Base-by-base conservation (phyloP, 2,888 invertebrate genomes). In the Gonocerus acuteangulatus region DNA sequence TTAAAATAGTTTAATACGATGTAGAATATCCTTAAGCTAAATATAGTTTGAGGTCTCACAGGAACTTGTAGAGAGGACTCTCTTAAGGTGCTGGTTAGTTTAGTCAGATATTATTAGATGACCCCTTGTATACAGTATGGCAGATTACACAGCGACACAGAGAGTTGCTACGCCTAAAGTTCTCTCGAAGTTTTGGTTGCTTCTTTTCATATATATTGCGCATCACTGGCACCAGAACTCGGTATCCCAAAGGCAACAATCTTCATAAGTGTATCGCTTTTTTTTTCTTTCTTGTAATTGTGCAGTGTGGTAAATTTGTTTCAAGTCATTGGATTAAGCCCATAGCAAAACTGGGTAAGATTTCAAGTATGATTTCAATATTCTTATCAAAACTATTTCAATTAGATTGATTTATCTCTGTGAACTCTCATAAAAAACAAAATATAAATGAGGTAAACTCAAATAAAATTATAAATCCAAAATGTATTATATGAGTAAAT, bases 111-210 rank as follows among this genome's bases (percentile, higher is more conserved):
- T 36, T 36, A 44, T 54, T 54, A 54, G 54, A 54, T 54, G 54
- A 54, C 54, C 54, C 39, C 54, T 19, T 44, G 54, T 36, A n/a
- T 11, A 44, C 42, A 54, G 54, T 64, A 64, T 64, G 64, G 64
- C 64, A 52, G 64, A 64, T 59, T 57, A 64, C 22, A 64, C 64
- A 23, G 64, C 64, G 22, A 52, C 59, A 36, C 64, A 62, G 19
- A 51, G 64, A 18, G 61, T 61, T 16, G 34, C 64, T n/a, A 62
- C 64, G 15, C 64, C 64, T 18, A 64, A 64, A 60, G 57, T 58
- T 18, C 32, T 64, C 23, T 64, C 64, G 1, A 62, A 61, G 48
- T 52, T 64, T 45, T 60, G 62, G 48, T 47, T 64, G 3, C 58
- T 64, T 32, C 59, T 64, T 15, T 34, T 61, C 6, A 57, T 64